Evolutionary conservation across 2,888 invertebrate species (phyloP).

Genomic region (Drosophila melanosoma): DNA sequence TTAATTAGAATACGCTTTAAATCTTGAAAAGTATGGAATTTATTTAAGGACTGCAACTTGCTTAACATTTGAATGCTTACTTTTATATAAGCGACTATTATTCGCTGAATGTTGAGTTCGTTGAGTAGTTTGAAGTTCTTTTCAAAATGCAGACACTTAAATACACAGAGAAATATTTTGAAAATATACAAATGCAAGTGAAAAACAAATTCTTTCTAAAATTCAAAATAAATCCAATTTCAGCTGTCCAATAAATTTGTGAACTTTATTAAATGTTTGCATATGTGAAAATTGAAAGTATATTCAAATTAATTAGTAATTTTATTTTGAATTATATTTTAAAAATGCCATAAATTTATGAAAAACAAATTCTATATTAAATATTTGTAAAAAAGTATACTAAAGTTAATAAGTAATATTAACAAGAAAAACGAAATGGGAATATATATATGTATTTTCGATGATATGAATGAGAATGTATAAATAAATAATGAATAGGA

Average conservation of each 20-base stretch:
- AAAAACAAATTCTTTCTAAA: neutral
- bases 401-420: neutral
- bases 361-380: neutral
- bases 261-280: no score
- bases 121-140: conserved; percentile 27
- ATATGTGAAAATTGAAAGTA: no score
- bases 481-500: no score
- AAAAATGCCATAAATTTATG: neutral
- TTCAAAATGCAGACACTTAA: conserved; percentile 51
- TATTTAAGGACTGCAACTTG: neutral
- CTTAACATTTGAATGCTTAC: conserved; percentile 6
- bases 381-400: no score
- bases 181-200: neutral
- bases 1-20: neutral
- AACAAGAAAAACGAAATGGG: neutral
- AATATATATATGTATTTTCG: no score
- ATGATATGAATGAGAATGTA: no score
- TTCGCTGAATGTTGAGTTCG: neutral
- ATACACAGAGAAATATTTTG: conserved; percentile 18
- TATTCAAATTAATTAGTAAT: neutral
- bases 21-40: neutral
- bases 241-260: no score
- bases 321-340: neutral
- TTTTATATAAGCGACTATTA: conserved; percentile 2
- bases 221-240: no score